Evolutionary conservation across 2,888 invertebrate genomes (phyloP), one percentile per base, ranked within the genome.

Genomic region (Sepiola atlantica): DNA sequence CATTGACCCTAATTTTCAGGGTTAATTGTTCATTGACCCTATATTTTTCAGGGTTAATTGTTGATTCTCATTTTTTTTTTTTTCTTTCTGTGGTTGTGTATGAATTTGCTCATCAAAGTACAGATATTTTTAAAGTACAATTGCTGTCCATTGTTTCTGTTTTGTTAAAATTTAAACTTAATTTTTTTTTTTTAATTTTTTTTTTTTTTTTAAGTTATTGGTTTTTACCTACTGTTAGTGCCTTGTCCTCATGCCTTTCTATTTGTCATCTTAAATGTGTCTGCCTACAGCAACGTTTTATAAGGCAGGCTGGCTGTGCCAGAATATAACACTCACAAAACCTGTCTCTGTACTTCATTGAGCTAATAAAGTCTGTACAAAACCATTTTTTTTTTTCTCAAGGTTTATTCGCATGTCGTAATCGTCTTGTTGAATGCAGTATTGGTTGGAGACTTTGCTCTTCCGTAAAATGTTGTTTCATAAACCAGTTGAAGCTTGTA

Each of bases 221-320:
- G 16, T 77, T 77, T 35, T 28, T 21, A 92, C 45, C 92, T 54
- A 92, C 91, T 92, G 35, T 92, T 54, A 92, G 92, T 92, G 92
- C 92, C 92, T 92, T 94, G 90, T 94, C 77, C 93, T 90, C 77
- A 61, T 94, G 90, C 90, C 35, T 94, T 35, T 94, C 32, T 94
- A 24, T 94, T 54, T 94, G 55, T 94, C 92, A 55, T 35, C 24
- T 28, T 4, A 32, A 24, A 28, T 10, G 18, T 93, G 55, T 45
- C 55, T 93, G 77, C 77, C 77, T 77, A 77, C 77, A 77, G 28
- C n/a, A 77, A 28, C 28, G 18, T 57, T 10, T 8, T 61, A 24
- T 24, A 12, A 14, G 77, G 77, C 77, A 77, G 77, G n/a, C 77
- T 77, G 77, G 77, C 77, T n/a, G n/a, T 77, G 77, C 77, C 77